Percentiles rank a stretch among this genome's conserved stretches.
phyloP scores from a whole-genome alignment of 2,888 invertebrate species.

The Ophion ellenae region DNA sequence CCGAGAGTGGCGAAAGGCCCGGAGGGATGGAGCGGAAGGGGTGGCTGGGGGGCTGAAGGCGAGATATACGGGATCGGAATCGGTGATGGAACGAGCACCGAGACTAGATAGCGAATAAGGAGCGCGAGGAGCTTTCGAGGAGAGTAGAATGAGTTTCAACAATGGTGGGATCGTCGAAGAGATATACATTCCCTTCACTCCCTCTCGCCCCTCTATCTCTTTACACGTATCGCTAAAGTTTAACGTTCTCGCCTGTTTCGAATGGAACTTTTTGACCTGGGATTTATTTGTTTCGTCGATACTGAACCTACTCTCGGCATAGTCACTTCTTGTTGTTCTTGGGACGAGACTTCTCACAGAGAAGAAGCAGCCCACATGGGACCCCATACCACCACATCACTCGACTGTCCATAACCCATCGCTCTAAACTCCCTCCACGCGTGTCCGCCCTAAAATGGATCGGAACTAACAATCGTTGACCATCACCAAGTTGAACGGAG shows the following conservation, averaged over 20 bases:
- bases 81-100: conserved; percentile 50
- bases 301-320: neutral
- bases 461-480: neutral
- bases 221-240: conserved; percentile 68
- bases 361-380: conserved; percentile 9
- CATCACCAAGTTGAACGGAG: neutral
- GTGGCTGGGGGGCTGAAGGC: neutral
- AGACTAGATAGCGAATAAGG: conserved; percentile 17
- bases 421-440: conserved; percentile 12
- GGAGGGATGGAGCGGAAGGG: conserved; percentile 13
- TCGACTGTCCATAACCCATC: conserved; percentile 5
- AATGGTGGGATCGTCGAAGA: conserved; percentile 22
- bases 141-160: conserved; percentile 34
- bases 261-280: conserved; percentile 67
- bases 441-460: neutral
- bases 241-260: conserved; percentile 62
- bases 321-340: neutral
- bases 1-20: conserved; percentile 13
- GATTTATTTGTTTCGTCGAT: conserved; percentile 69
- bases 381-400: neutral
- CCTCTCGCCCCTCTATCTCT: neutral
- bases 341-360: conserved; percentile 1
- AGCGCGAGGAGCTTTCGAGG: conserved; percentile 9
- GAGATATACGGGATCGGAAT: conserved; percentile 48
- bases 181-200: neutral